Base-by-base conservation (phyloP, 2,113 vertebrate species). In the Laterallus jamaicensis region DNA sequence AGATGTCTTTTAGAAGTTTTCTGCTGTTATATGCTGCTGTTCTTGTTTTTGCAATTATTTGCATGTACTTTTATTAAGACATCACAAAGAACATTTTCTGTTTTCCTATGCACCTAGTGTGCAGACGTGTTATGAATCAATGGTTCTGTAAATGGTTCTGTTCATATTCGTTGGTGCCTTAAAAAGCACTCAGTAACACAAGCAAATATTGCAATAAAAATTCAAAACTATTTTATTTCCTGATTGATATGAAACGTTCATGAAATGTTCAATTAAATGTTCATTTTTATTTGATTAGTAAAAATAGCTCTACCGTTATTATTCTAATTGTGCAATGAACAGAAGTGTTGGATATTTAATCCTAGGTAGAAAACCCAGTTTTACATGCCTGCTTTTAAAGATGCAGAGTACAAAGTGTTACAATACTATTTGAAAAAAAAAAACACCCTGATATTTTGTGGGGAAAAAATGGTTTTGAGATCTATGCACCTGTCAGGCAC, bases 241-340 rank as follows among this genome's bases (percentile, higher is more conserved):
- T 84, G 56, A 84, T 71, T 87, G 81, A 79, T 95, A 73, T 66
- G 42, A 84, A 95, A 93, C 52, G 82, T 92, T 93, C 26, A 62
- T 81, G 15, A 93, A 88, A 64, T 20, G 16, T 78, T 90, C 70
- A 87, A n/a, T 73, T 93, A 76, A 79, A 42, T 15, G 21, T 62
- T 92, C 8, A 28, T 95, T 95, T 95, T 84, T 91, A 85, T 93
- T 81, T 95, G 69, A 87, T 64, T 92, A 93, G 29, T 56, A 58
- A 58, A 79, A 91, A 44, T 90, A 84, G 58, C 8, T 19, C 56
- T 67, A n/a, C 54, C 26, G 28, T 84, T 93, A 79, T 79, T 93
- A 69, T 86, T 96, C 60, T 82, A 93, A 87, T 79, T 26, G 22
- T 82, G 22, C 28, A 54, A 19, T 85, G 92, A 89, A 92, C 92